A percentile compares a stretch with the other conserved stretches of the same genome.
Evolutionary conservation across 2,113 vertebrate species (phyloP).

Genomic region (Anoplopoma fimbria): DNA sequence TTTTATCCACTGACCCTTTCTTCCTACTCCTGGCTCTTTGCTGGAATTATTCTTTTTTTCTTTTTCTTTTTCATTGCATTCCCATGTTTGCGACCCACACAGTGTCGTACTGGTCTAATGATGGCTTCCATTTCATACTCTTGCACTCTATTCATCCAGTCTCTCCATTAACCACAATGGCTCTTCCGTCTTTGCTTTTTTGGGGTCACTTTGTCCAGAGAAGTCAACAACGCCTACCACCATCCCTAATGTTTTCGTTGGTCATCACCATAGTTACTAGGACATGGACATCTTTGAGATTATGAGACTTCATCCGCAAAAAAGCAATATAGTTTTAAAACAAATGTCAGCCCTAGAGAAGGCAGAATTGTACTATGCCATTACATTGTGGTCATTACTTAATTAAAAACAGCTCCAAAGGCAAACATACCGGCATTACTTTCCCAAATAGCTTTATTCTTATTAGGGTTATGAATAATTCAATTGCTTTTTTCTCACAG

Average conservation of each 20-base stretch:
- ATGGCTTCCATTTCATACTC: not conserved
- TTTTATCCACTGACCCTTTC: conserved; percentile 48
- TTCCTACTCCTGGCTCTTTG: not conserved
- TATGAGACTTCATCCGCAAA: not conserved
- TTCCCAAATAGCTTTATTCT: conserved; percentile 27
- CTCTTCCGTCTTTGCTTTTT: not conserved
- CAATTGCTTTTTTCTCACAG: not conserved
- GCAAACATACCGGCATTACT: conserved; percentile 52
- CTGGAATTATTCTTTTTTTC: not conserved
- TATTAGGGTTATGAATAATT: conserved; percentile 52
- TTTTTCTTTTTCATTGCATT: not conserved
- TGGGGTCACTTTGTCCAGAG: not conserved
- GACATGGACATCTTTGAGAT: not conserved
- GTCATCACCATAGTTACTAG: conserved; percentile 62
- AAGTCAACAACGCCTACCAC: not conserved
- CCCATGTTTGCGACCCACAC: not conserved
- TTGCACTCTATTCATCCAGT: not conserved
- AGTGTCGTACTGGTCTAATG: not conserved
- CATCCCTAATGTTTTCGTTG: not conserved
- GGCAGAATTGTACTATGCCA: not conserved
- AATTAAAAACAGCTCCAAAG: conserved; percentile 51
- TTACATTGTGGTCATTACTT: conserved; percentile 46
- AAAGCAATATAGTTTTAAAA: not conserved
- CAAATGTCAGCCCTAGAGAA: conserved; percentile 8
- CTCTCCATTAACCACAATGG: not conserved